A percentile compares a stretch with the other conserved stretches of the same genome.
These are phyloP conservation scores for Leptodactylus fallax DNA, from an alignment of 2,797 vertebrate species.

Conservation along the genomic window DNA sequence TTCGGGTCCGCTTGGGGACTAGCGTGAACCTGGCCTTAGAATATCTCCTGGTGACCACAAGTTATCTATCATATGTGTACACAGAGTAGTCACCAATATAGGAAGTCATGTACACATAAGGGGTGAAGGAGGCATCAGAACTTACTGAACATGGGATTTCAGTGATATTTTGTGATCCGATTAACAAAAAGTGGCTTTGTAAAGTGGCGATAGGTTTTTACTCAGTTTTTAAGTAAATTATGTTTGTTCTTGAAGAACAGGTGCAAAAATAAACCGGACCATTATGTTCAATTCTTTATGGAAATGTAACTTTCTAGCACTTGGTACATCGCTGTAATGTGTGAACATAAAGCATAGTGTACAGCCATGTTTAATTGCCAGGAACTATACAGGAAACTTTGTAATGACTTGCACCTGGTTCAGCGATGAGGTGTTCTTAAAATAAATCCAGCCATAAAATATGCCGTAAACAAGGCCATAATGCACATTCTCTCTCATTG, in stretches of 20 bases:
- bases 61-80: too few relatives aligned
- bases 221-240: not conserved
- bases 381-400: conserved; percentile 9
- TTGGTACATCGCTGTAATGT: not conserved
- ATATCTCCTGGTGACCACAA: too few relatives aligned
- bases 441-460: conserved; percentile 25
- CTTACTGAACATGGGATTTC: not conserved
- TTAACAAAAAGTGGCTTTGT: not conserved
- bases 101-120: not conserved
- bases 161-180: not conserved
- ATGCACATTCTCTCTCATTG: not conserved
- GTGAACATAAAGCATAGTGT: conserved; percentile 14
- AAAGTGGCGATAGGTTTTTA: too few relatives aligned
- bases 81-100: not conserved
- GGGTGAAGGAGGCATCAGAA: not conserved
- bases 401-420: conserved; percentile 43
- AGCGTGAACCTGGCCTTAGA: too few relatives aligned
- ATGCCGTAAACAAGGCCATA: conserved; percentile 17
- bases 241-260: conserved; percentile 1
- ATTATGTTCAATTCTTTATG: not conserved
- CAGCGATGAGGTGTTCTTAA: conserved; percentile 12
- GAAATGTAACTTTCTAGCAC: not conserved
- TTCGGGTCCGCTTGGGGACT: too few relatives aligned
- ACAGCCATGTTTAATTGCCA: conserved; percentile 35
- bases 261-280: not conserved